Base-by-base conservation (phyloP, 2,888 invertebrate species). In the Orthosia gothica region DNA sequence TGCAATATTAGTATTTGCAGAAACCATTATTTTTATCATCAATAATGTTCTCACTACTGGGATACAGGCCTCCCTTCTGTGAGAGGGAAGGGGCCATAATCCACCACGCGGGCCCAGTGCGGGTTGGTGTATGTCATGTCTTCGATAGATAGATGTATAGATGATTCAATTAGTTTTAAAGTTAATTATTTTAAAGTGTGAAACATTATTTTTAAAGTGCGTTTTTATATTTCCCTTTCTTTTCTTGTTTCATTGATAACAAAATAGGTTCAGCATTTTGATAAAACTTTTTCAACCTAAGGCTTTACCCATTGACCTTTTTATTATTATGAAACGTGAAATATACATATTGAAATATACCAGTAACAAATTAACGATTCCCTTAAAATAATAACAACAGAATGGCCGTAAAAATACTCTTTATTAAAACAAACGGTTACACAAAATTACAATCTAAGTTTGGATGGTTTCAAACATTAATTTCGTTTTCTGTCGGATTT, bases 401-500 rank as follows among this genome's bases (percentile, higher is more conserved):
- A 57, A 11, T 69, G 16, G 52, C 12, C 67, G 74, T 87, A 88
- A 83, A 84, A 85, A 82, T 84, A 83, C 57, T 79, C 74, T 82
- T 85, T 79, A 81, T 71, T 81, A 77, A 72, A 83, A 82, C 64
- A 81, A 82, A 86, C 54, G 73, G 79, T 78, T 82, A 86, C 77
- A 87, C 72, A 80, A 79, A 73, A 86, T 81, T 82, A 81, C 45
- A 83, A 76, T 70, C 79, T 86, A 83, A 81, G 63, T 72, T 73
- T 78, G 89, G 89, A 80, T 80, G 81, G 69, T 71, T 74, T 77
- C 66, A 79, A 79, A 79, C 52, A 68, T 70, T 76, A 63, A 67
- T 77, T 79, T 73, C 58, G 26, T 52, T 75, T 64, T 67, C 57
- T 59, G 62, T 77, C 57, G 79, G 67, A 70, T 73, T 84, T 70